Base-by-base conservation (phyloP, 2,113 vertebrate genomes). In the Psilopsiagon aurifrons region DNA sequence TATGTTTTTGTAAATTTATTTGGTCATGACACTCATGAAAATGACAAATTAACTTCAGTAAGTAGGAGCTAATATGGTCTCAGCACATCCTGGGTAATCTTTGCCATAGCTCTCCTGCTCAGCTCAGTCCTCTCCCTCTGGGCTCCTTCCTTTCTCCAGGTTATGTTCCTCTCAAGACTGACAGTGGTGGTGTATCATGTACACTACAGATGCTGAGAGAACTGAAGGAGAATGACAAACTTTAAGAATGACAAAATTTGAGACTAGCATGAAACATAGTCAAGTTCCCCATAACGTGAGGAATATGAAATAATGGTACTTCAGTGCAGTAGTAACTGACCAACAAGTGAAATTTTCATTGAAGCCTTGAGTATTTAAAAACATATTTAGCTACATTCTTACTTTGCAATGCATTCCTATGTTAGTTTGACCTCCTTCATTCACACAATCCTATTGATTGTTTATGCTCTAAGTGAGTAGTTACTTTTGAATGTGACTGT, bases 1-100 rank as follows among this genome's bases (percentile, higher is more conserved):
- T 97, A 68, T 91, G 87, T 97, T 97, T 95, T 94, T 59, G 62
- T 68, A 68, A 64, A 70, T 96, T 94, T 95, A 95, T 96, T 95
- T 92, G 93, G 89, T 95, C 90, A 91, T 31, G 62, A 57, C 0
- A 0, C 52, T 94, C 89, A 89, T 66, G 84, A 91, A 94, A 95
- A 94, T 88, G 28, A 76, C 63, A 94, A 90, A 95, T 95, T 66
- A 92, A 17, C 19, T 25, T 85, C 52, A 66, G 28, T 24, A 69
- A 87, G 78, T 11, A 94, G 87, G 49, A 85, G 37, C 33, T 79
- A 55, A 82, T 18, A 6, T 27, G 62, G 19, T 44, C 47, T 82
- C 74, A 29, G 31, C 20, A 41, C 55, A 52, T 59, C n/a, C 70
- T 0, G 0, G 8, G 15, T 10, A 23, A 37, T 82, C 44, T 88